Evolutionary conservation across 2,797 vertebrate genomes (phyloP).

Genomic region (Pagetopsis macropterus): DNA sequence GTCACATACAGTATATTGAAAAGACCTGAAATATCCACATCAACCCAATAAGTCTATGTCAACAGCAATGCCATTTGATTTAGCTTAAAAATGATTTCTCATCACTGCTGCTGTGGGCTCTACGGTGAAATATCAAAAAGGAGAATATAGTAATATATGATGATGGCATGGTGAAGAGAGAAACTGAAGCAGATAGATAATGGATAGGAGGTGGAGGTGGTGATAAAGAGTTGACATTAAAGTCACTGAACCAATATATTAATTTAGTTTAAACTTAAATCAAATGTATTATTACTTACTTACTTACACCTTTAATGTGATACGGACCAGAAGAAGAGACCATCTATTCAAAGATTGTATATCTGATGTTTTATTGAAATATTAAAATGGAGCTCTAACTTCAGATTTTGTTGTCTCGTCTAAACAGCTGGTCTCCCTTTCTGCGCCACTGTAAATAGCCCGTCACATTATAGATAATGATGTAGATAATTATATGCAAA

Average conservation of each 20-base stretch:
- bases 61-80: constrained; percentile 84
- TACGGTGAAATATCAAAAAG: constrained; percentile 45
- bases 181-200: constrained; percentile 23
- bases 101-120: constrained; percentile 63
- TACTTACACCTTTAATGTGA: neutral
- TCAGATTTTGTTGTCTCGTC: constrained; percentile 18
- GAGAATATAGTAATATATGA: constrained; percentile 39
- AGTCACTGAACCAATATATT: neutral
- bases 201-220: constrained; percentile 12
- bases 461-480: constrained; percentile 31
- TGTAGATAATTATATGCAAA: constrained; percentile 25
- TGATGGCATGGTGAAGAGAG: constrained; percentile 10
- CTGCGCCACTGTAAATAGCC: constrained; percentile 14
- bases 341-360: constrained; percentile 1
- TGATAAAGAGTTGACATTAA: constrained; percentile 16
- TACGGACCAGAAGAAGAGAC: neutral
- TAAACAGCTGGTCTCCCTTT: constrained; percentile 7
- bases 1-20: constrained; percentile 73
- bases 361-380: constrained; percentile 1
- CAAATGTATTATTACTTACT: too few species aligned
- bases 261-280: constrained; percentile 3
- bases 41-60: constrained; percentile 81
- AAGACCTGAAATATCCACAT: constrained; percentile 78
- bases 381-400: neutral
- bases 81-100: constrained; percentile 79